Evolutionary conservation across 2,113 vertebrate genomes (phyloP), one percentile per base, ranked within the genome.

Genomic region (Prolemur simus): DNA sequence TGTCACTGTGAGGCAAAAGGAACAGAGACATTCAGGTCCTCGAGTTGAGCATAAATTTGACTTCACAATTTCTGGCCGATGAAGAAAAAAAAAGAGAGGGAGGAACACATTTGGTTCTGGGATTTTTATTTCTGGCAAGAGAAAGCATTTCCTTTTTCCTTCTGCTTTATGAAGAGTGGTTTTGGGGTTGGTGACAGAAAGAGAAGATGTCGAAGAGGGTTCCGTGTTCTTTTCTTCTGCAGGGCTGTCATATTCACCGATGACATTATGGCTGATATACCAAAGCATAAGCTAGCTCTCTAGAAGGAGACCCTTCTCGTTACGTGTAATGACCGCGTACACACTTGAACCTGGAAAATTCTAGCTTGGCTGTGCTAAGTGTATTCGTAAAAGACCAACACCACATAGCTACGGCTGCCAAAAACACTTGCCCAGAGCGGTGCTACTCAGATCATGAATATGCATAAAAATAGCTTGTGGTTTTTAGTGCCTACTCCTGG

Each of bases 241-340:
- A 0, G 25, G 18, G 18, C 12, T 49, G 18, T 34, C 1, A 2
- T 12, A 8, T 18, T 52, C 32, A 1, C 37, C 2, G 0, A 11
- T 71, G 63, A 60, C 32, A 20, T 39, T 37, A 77, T 32, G 13
- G 37, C 17, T 39, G 32, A 64, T 9, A 13, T 12, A 18, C 56
- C 8, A 18, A 64, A 34, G 45, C 15, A 32, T 11, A 49, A 13
- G 27, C 1, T 0, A 6, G 74, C 39, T 47, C 8, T 4, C 74
- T 81, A 8, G 8, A 7, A 1, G n/a, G 49, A 63, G 32, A 42
- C 34, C 32, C 85, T 82, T 15, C 34, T 27, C 32, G 0, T 34
- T 14, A 2, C 6, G 6, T 13, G 58, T 49, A 13, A 12, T 9
- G 25, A 20, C 45, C 2, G 5, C 20, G 42, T 29, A 10, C 27